phyloP scores from a whole-genome alignment of 2,888 invertebrate genomes.

The Acanthosoma haemorrhoidale region DNA sequence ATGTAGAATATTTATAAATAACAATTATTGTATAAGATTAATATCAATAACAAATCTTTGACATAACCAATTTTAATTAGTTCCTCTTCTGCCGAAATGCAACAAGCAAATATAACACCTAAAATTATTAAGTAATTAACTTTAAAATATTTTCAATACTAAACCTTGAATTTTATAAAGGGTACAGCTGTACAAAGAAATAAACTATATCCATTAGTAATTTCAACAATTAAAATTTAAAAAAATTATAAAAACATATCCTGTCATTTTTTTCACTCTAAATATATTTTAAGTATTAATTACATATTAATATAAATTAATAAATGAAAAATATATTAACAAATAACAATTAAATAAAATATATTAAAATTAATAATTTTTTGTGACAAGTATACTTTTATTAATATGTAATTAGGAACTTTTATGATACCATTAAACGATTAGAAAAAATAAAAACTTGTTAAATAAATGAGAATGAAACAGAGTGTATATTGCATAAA shows the following conservation, averaged over 20 bases:
- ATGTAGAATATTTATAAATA: conserved; percentile 12
- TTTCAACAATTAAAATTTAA: not conserved
- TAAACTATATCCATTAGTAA: not conserved
- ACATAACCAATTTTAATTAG: conserved; percentile 2
- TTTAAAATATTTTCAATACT: not conserved
- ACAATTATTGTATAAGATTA: not conserved
- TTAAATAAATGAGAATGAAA: conserved; percentile 3
- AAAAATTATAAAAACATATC: not conserved
- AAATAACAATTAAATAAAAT: conserved; percentile 25
- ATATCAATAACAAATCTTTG: conserved; percentile 5
- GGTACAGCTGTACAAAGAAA: not conserved
- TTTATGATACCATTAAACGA: conserved; percentile 15
- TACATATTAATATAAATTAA: not conserved
- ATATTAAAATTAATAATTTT: conserved; percentile 22
- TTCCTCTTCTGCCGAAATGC: not conserved
- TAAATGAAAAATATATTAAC: conserved; percentile 17
- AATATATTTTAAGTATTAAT: not conserved
- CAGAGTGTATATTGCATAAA: not conserved
- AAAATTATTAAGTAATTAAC: not conserved
- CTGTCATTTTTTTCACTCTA: not conserved
- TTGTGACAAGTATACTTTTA: not conserved
- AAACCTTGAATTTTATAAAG: too few relatives aligned
- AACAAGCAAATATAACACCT: not conserved
- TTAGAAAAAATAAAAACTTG: not conserved
- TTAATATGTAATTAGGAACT: conserved; percentile 27